Evolutionary conservation across 2,888 invertebrate genomes (phyloP), one percentile per base, ranked within the genome.

Genomic region (Scrobipalpa atriplicella): DNA sequence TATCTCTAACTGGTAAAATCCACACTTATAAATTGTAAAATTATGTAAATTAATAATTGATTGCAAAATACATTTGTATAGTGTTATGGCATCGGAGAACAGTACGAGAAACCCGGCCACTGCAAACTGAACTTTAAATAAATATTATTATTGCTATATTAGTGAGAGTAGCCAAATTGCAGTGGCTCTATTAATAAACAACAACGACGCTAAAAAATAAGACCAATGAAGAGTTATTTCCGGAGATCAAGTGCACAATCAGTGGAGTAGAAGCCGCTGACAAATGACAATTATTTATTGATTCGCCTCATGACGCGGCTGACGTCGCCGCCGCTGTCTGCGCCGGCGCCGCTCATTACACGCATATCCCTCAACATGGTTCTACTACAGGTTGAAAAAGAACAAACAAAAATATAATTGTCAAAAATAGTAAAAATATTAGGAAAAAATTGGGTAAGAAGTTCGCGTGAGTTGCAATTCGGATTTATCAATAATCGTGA

Each of bases 301-400:
- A 78, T 78, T 79, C 76, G 77, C 70, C 72, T 67, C 72, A 71
- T 78, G 77, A 75, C 78, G 82, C 74, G 77, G 70, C 70, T 69
- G 72, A 72, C 73, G 72, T 68, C 69, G 67, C 65, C 43, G 13
- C 6, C 43, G 18, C 11, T 10, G 39, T 10, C 39, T 19, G 43
- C 62, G 41, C 41, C 13, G 13, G 62, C 62, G 62, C 43, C 41
- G 62, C 0, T 43, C 39, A 43, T 43, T 43, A 19, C 9, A 29
- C 56, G 29, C 21, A 56, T 56, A 56, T 56, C 56, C 56, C 2
- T 56, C 29, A 56, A 56, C 56, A 56, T 56, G 36, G 9, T 36
- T 3, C 56, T 8, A 56, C 56, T 36, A 29, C 29, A 56, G 56
- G 29, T 29, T 56, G n/a, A n/a, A 19, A 19, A 19, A 18, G 11